Percentiles rank a stretch among this genome's conserved stretches.
phyloP scores from a whole-genome alignment of 2,888 invertebrate genomes.

The Sylvicola fuscatus region DNA sequence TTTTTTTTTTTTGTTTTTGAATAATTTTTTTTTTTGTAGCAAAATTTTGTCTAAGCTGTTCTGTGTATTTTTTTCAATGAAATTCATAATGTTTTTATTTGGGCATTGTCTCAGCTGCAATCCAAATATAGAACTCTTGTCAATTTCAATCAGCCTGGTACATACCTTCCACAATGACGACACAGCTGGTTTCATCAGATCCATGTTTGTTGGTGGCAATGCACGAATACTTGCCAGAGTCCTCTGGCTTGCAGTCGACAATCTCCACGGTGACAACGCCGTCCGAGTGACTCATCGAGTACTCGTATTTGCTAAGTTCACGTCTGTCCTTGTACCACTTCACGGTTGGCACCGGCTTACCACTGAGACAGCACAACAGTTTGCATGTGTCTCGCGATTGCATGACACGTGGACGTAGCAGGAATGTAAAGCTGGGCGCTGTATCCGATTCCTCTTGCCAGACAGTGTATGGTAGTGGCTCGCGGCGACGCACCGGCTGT shows the following conservation, averaged over 20 bases:
- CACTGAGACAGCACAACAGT: constrained; percentile 87
- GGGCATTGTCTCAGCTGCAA: neutral
- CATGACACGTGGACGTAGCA: constrained; percentile 94
- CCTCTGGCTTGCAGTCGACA: constrained; percentile 77
- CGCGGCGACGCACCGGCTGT: constrained; percentile 52
- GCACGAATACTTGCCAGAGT: constrained; percentile 93
- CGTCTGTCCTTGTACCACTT: constrained; percentile 83
- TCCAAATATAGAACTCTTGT: constrained; percentile 1
- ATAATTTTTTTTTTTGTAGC: neutral
- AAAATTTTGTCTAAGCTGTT: neutral
- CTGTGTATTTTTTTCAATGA: neutral
- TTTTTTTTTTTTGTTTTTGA: neutral
- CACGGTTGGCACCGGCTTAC: constrained; percentile 86
- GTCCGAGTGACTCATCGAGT: constrained; percentile 75
- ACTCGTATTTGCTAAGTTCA: constrained; percentile 79
- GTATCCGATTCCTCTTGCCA: constrained; percentile 87
- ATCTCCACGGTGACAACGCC: constrained; percentile 97
- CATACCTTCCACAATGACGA: constrained; percentile 86
- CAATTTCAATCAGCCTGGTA: too few relatives aligned
- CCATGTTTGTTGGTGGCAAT: constrained; percentile 87
- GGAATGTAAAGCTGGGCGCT: constrained; percentile 95
- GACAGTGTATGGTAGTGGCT: constrained; percentile 31
- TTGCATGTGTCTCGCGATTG: constrained; percentile 93
- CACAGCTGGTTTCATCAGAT: constrained; percentile 85
- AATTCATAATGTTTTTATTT: neutral